Evolutionary conservation across 2,113 vertebrate species (phyloP), one percentile per base, ranked within the genome.

Genomic region (Regulus satrapa): DNA sequence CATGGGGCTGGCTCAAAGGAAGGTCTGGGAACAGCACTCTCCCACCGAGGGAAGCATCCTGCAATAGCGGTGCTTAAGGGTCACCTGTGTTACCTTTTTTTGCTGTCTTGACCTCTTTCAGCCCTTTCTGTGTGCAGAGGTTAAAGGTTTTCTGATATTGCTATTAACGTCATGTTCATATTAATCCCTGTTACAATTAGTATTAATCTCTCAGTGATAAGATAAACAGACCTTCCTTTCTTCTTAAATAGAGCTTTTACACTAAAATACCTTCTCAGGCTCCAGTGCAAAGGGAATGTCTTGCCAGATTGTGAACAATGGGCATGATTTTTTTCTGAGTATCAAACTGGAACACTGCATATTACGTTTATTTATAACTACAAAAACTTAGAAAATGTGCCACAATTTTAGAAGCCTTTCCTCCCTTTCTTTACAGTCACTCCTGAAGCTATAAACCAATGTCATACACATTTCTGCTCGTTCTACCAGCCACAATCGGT

Each of bases 11-110:
- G 10, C 28, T 28, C n/a, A 61, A 40, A 66, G 76, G 10, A 23
- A 61, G 13, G n/a, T 23, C 51, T 4, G 3, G 26, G 56, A 55
- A 25, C 0, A 4, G 26, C 18, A n/a, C 19, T 71, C 51, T 51
- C 28, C 31, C 29, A 8, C 5, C 0, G 0, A 81, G 23, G n/a
- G n/a, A 72, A 45, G 46, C n/a, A 73, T 41, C 66, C 32, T 19
- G 29, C 38, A 38, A 21, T 0, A 6, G 31, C 3, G 40, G 40
- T 12, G 17, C 24, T 73, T 28, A 48, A 59, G 26, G 8, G 48
- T 4, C 59, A 17, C 38, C 76, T 32, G 18, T 0, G 1, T 46
- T 54, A 23, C 25, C 26, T 34, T 21, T 40, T 71, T 46, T n/a
- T 28, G 46, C 34, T 25, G 18, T 12, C 64, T 18, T 62, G 64